Percentiles rank a stretch among this genome's conserved stretches.
These are phyloP conservation scores for Gorsachius magnificus DNA, from an alignment of 2,797 vertebrate genomes.

Conservation along the genomic window DNA sequence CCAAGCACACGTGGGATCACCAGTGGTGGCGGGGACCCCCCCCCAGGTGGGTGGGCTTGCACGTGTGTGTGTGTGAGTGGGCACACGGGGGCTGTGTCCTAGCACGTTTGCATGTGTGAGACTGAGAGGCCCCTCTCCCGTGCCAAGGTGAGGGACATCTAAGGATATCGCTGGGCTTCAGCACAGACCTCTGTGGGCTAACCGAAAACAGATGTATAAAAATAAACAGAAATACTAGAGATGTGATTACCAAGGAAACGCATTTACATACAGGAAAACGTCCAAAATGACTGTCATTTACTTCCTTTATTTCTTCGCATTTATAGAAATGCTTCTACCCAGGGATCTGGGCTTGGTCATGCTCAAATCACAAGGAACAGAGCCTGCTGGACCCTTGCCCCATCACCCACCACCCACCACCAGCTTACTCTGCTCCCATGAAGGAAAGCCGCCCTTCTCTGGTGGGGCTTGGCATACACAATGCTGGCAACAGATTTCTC, in stretches of 20 bases:
- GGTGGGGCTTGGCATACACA: rapidly evolving
- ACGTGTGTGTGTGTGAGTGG: background rate
- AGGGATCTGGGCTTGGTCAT: background rate
- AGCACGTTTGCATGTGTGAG: background rate
- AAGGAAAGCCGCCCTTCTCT: background rate
- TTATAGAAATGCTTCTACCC: conserved; percentile 34
- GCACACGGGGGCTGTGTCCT: rapidly evolving
- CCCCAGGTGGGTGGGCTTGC: rapidly evolving
- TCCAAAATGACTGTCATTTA: conserved; percentile 54
- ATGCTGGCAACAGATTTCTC: background rate
- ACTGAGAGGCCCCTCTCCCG: background rate
- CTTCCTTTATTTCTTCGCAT: conserved; percentile 52
- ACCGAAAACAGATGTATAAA: conserved; percentile 57
- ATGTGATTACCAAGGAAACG: conserved; percentile 70
- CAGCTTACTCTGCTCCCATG: rapidly evolving
- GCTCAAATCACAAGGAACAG: background rate
- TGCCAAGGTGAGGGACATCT: conserved; percentile 22
- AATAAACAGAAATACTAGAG: conserved; percentile 65
- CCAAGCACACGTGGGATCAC: rapidly evolving
- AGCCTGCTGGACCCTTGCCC: background rate
- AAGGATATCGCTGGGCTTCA: background rate
- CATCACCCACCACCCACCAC: background rate
- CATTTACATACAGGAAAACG: conserved; percentile 63
- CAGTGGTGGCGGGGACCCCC: background rate
- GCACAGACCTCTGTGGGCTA: conserved; percentile 7